phyloP scores from a whole-genome alignment of 2,888 invertebrate species.

The Entomobrya proxima region DNA sequence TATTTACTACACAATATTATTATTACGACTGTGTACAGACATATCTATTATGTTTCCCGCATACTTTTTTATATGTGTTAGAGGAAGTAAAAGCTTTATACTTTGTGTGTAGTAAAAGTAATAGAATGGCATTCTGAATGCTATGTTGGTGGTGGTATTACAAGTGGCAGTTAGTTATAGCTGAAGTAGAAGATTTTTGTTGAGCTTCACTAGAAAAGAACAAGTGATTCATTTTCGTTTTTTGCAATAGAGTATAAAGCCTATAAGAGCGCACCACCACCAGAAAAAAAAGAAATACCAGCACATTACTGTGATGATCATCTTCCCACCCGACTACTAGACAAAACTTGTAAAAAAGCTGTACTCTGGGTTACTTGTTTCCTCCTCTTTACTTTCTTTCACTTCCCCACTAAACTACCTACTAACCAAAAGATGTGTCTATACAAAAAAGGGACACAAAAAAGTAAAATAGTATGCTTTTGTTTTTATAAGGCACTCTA shows the following conservation, averaged over 20 bases:
- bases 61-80: slow-evolving; percentile 7
- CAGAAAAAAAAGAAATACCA: no score
- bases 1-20: slow-evolving; percentile 32
- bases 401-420: neutral
- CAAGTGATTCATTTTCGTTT: slow-evolving; percentile 55
- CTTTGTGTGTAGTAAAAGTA: neutral
- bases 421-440: neutral
- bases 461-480: neutral
- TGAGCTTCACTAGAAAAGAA: slow-evolving; percentile 47
- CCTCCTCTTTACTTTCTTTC: neutral
- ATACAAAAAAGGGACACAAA: neutral
- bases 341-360: neutral
- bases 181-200: slow-evolving; percentile 2
- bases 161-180: neutral
- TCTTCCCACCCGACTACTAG: neutral
- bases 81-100: neutral
- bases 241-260: neutral
- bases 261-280: neutral
- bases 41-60: neutral
- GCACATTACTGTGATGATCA: no score
- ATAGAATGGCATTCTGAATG: no score
- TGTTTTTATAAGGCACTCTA: neutral
- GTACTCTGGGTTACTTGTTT: neutral
- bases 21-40: neutral
- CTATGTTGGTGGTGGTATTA: neutral